Evolutionary conservation across 2,797 vertebrate species (phyloP).

Genomic region (Chelon auratus): DNA sequence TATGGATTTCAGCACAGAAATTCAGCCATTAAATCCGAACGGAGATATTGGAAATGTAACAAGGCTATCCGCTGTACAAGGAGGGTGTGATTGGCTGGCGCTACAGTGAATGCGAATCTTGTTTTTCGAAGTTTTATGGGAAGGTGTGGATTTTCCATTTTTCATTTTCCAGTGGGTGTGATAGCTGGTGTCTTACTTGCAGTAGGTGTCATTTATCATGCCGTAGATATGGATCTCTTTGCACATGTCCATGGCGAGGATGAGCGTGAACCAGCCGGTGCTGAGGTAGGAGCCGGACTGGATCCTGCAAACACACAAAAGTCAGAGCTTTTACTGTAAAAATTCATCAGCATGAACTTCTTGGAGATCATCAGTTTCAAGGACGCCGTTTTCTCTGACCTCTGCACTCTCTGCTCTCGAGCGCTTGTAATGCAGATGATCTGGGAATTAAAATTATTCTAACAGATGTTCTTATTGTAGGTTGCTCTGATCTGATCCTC

Average conservation of each 20-base stretch:
- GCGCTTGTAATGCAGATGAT: conserved; percentile 32
- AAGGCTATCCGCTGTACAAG: conserved; percentile 23
- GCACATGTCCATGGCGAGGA: conserved; percentile 99
- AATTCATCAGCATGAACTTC: conserved; percentile 17
- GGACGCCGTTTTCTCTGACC: conserved; percentile 22
- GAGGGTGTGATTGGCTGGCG: conserved; percentile 31
- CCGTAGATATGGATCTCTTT: conserved; percentile 97
- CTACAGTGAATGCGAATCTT: conserved; percentile 48
- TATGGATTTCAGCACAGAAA: conserved; percentile 69
- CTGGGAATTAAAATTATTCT: conserved; percentile 31
- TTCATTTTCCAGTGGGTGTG: background rate
- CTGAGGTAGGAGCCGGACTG: conserved; percentile 98
- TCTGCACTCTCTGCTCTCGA: conserved; percentile 18
- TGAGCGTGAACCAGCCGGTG: conserved; percentile 98
- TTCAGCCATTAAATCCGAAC: conserved; percentile 68
- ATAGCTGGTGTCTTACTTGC: conserved; percentile 90
- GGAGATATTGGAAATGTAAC: conserved; percentile 49
- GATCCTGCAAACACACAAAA: conserved; percentile 87
- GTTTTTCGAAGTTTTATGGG: conserved; percentile 40
- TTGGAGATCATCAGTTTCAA: conserved; percentile 17
- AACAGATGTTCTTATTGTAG: conserved; percentile 45
- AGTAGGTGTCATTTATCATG: conserved; percentile 99
- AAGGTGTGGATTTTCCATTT: conserved; percentile 40
- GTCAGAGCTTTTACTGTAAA: background rate
- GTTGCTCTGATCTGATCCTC: conserved; percentile 8